Conservation (phyloP, 2,797 vertebrate genomes). For the Xiphophorus birchmanni region DNA sequence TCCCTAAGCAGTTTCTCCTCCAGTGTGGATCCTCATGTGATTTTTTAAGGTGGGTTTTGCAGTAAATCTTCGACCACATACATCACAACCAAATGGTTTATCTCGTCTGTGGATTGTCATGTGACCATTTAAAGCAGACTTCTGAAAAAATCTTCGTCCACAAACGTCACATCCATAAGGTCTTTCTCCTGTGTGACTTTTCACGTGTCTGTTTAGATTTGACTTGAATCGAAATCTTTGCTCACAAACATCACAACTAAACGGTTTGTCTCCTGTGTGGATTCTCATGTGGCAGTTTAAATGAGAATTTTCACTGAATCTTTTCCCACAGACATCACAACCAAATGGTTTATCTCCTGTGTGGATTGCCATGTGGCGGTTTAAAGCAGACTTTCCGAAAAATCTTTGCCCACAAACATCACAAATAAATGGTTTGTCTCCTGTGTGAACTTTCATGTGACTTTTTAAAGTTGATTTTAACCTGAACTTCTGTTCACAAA, state of each 20-base stretch:
- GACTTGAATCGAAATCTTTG: background rate
- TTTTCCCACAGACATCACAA: background rate
- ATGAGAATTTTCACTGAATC: background rate
- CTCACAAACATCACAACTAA: background rate
- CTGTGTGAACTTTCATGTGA: background rate
- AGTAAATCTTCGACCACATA: background rate
- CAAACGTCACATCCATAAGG: background rate
- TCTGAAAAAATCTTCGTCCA: background rate
- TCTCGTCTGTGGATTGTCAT: background rate
- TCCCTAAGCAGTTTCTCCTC: background rate
- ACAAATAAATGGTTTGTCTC: background rate
- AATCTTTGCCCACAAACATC: background rate
- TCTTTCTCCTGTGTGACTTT: conserved; percentile 1
- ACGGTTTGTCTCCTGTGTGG: background rate
- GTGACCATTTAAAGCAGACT: conserved; percentile 1
- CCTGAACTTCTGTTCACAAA: background rate
- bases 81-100: background rate
- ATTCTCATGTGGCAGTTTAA: background rate
- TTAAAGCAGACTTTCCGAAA: background rate
- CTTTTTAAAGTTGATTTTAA: background rate
- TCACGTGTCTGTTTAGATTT: background rate
- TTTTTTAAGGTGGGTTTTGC: background rate
- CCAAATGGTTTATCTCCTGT: background rate
- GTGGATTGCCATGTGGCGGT: background rate
- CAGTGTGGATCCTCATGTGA: background rate